phyloP scores from a whole-genome alignment of 2,113 vertebrate genomes.

The Pachycephala philippinensis region DNA sequence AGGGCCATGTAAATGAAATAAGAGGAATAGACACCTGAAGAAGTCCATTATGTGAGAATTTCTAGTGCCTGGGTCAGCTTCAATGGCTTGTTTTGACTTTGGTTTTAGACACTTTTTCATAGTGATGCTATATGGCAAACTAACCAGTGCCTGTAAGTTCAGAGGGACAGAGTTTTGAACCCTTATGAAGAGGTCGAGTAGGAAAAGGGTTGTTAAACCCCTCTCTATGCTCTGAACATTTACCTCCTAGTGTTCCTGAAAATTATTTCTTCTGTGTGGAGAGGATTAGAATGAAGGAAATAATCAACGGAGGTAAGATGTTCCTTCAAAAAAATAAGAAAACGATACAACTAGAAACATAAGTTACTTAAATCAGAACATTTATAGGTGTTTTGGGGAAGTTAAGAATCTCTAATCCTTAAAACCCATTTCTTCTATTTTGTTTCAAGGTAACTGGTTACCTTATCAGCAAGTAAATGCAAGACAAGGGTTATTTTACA shows the following conservation, averaged over 20 bases:
- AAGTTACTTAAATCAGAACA: background rate
- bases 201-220: background rate
- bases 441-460: background rate
- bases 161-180: background rate
- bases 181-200: background rate
- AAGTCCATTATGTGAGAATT: background rate
- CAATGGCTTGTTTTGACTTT: background rate
- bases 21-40: background rate
- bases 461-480: background rate
- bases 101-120: background rate
- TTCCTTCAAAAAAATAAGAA: background rate
- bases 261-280: background rate
- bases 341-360: background rate
- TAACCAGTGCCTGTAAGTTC: background rate
- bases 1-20: background rate
- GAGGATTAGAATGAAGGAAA: background rate
- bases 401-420: background rate
- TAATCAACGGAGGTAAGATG: background rate
- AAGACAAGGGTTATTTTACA: background rate
- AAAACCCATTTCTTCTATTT: background rate
- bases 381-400: background rate
- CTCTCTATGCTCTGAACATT: background rate
- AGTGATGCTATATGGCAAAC: background rate
- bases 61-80: background rate
- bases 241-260: background rate